These are phyloP conservation scores for Pogonomyrmex barbatus DNA, from an alignment of 1,140 invertebrate genomes.

Conservation along the genomic window DNA sequence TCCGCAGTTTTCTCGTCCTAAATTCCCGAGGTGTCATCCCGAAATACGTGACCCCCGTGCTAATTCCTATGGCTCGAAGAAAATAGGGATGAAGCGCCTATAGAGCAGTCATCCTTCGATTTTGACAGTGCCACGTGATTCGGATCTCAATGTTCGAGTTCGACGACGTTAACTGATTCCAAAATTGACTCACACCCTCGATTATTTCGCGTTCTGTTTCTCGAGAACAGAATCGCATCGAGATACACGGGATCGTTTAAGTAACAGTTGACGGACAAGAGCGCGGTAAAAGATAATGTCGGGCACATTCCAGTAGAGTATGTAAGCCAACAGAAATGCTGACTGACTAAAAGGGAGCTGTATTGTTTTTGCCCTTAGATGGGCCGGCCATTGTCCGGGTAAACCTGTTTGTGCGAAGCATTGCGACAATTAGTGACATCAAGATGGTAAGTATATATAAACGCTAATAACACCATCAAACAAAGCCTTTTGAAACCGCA, in stretches of 20 bases:
- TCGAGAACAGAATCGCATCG: constrained; percentile 12
- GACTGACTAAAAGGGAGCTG: constrained; percentile 84
- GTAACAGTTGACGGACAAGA: constrained; percentile 12
- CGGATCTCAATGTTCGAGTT: not conserved
- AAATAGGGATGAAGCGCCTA: not conserved
- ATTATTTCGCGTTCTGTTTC: constrained; percentile 14
- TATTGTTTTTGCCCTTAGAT: constrained; percentile 90
- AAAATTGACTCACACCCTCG: not conserved
- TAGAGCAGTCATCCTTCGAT: not conserved
- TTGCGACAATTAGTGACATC: constrained; percentile 99
- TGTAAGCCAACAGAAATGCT: constrained; percentile 71
- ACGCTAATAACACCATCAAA: constrained; percentile 72
- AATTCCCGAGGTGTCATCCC: constrained; percentile 4
- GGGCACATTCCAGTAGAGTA: constrained; percentile 70
- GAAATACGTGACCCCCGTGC: not conserved
- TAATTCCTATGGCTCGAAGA: constrained; percentile 15
- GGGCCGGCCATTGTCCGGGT: constrained; percentile 96
- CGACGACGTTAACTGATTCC: not conserved
- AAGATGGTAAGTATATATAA: constrained; percentile 96
- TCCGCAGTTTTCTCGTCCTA: not conserved
- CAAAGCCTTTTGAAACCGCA: constrained; percentile 66
- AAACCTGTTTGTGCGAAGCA: constrained; percentile 98
- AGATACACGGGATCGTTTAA: constrained; percentile 37
- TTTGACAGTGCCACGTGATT: constrained; percentile 11
- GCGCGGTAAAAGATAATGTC: constrained; percentile 45